phyloP scores from a whole-genome alignment of 2,888 invertebrate genomes.

The Oscheius sp. region DNA sequence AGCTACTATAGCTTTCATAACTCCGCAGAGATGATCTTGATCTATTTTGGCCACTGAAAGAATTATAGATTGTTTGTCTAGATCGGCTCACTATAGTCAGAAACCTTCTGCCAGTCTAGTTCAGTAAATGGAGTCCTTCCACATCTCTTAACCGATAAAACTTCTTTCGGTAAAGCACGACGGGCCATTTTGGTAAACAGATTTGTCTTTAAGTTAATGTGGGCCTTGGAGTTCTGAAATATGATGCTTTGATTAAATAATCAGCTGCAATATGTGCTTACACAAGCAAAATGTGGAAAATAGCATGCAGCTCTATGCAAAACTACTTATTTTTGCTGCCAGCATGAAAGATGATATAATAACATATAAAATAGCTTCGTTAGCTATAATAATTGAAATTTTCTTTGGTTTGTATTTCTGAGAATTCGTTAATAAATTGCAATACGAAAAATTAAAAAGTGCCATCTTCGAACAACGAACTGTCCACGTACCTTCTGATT shows the following conservation, averaged over 20 bases:
- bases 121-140: slow-evolving; percentile 15
- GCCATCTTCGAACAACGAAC: too few species aligned
- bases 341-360: too few species aligned
- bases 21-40: slow-evolving; percentile 5
- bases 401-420: too few species aligned
- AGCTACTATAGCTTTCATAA: slow-evolving; percentile 7
- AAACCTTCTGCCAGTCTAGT: background rate
- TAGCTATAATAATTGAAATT: too few species aligned
- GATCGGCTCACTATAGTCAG: background rate
- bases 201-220: slow-evolving; percentile 18
- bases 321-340: too few species aligned
- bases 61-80: background rate
- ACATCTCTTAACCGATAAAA: slow-evolving; percentile 17
- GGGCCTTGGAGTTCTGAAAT: background rate
- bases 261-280: too few species aligned
- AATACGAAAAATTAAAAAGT: too few species aligned
- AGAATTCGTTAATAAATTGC: too few species aligned
- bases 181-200: slow-evolving; percentile 24
- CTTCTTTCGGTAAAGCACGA: slow-evolving; percentile 11
- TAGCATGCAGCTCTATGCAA: too few species aligned
- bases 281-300: too few species aligned
- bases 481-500: too few species aligned
- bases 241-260: background rate
- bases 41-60: slow-evolving; percentile 21
- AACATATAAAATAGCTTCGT: too few species aligned